phyloP scores from a whole-genome alignment of 2,797 vertebrate genomes.

The Crax fasciolata region DNA sequence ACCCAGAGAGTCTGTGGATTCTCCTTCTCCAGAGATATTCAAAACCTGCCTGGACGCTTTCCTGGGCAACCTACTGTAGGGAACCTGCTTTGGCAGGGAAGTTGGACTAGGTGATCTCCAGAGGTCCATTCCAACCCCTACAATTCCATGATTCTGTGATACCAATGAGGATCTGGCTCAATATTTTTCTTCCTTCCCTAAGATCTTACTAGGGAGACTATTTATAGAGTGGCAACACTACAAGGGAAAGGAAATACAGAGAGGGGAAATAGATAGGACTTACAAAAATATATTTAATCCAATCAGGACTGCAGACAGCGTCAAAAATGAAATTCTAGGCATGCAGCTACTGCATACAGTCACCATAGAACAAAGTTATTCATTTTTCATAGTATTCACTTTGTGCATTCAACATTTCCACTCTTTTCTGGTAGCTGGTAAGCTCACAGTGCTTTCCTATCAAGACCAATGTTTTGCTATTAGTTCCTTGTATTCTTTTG shows the following conservation, averaged over 20 bases:
- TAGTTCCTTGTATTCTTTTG: background rate
- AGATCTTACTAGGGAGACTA: slow-evolving; percentile 50
- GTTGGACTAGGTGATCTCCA: too few species aligned
- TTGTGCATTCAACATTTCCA: background rate
- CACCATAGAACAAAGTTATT: background rate
- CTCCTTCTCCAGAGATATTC: too few species aligned
- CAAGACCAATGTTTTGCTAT: background rate
- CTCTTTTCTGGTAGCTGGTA: background rate
- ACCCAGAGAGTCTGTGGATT: too few species aligned
- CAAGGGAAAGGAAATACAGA: slow-evolving; percentile 12
- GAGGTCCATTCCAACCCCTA: too few species aligned
- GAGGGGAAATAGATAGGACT: slow-evolving; percentile 16
- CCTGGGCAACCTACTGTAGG: too few species aligned
- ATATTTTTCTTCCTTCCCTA: slow-evolving; percentile 44
- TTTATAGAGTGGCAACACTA: slow-evolving; percentile 57
- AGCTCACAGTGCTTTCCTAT: background rate
- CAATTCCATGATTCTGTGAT: too few species aligned
- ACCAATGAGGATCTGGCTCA: too few species aligned
- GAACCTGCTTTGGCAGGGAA: too few species aligned
- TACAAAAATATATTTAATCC: slow-evolving; percentile 61
- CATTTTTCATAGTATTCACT: background rate
- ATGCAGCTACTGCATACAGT: rapidly evolving
- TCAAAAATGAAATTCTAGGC: slow-evolving; percentile 30
- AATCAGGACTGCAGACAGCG: slow-evolving; percentile 34
- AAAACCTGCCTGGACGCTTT: too few species aligned